phyloP scores from a whole-genome alignment of 2,113 vertebrate genomes.

The Forbesichthys papilliferus region DNA sequence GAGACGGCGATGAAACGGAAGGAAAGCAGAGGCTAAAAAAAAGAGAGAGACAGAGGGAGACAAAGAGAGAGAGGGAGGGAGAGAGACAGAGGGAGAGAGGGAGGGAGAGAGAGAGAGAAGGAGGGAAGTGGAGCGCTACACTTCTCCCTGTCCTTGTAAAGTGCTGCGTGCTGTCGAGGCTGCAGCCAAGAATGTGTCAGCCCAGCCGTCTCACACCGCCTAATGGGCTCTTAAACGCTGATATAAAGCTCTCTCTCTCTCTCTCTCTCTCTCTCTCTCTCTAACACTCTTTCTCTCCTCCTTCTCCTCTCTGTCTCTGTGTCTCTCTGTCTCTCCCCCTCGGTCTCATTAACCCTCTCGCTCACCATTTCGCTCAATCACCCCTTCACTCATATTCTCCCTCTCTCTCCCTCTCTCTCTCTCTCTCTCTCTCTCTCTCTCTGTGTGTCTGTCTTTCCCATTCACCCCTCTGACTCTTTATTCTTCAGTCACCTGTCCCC shows the following conservation, averaged over 20 bases:
- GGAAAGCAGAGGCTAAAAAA: conserved; percentile 26
- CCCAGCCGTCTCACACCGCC: conserved; percentile 72
- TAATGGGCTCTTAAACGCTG: conserved; percentile 77
- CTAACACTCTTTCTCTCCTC: conserved; percentile 12
- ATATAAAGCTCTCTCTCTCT: conserved; percentile 73
- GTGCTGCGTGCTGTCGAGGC: conserved; percentile 73
- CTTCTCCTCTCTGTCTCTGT: neutral
- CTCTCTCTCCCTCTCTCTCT: conserved; percentile 59
- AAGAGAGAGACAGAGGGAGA: conserved; percentile 10
- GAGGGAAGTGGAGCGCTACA: conserved; percentile 66
- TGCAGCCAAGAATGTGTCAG: conserved; percentile 77
- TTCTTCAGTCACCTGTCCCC: conserved; percentile 3
- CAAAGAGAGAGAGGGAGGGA: conserved; percentile 23
- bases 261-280: conserved; percentile 57
- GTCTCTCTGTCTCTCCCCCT: conserved; percentile 31
- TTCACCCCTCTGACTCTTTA: conserved; percentile 14
- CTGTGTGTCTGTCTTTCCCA: neutral
- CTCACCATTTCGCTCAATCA: conserved; percentile 59
- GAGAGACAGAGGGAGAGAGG: conserved; percentile 1
- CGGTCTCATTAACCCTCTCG: conserved; percentile 65
- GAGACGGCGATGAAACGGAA: conserved; percentile 44
- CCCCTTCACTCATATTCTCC: conserved; percentile 55
- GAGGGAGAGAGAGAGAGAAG: conserved; percentile 18
- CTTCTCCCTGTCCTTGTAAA: conserved; percentile 76
- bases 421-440: conserved; percentile 43